Evolutionary conservation across 2,797 vertebrate genomes (phyloP), one percentile per base, ranked within the genome.

Genomic region (Catostomus latipinnis): DNA sequence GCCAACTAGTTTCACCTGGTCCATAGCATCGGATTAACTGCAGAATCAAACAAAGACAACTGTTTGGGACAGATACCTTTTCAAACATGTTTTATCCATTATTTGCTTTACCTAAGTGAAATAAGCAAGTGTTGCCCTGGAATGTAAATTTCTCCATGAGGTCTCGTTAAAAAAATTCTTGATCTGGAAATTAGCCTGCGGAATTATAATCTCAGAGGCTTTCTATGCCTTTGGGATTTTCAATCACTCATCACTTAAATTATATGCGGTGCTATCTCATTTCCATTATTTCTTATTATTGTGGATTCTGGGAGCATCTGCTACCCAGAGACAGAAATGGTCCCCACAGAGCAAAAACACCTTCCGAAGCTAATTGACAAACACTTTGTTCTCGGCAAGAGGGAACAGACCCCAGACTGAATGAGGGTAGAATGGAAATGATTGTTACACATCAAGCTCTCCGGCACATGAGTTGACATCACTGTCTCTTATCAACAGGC

Each of bases 341-440:
- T 58, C 74, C 76, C 73, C 60, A 81, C 60, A 66, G 76, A 80
- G 77, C 69, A 78, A 72, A 80, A 86, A 84, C 74, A 82, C 75
- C 80, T 82, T 83, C 49, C 74, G 75, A 63, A 74, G 80, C 82
- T 86, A 86, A 86, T 86, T 84, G 74, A 86, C 77, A 84, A 81
- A 78, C 82, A 81, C 80, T 81, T 83, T 76, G 78, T 74, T 70
- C 84, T 76, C 85, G 76, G 81, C 77, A 71, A 81, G 82, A 71
- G 80, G 71, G 74, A 72, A 78, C 45, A 86, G 70, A 78, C 62
- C 77, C 53, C 71, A 18, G 82, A 76, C 76, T 62, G 76, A 61
- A 75, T 72, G 43, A 78, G 16, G 18, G 56, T 7, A 72, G 81
- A 79, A 71, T 66, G 71, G 65, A 72, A 65, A 78, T 78, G 56